Evolutionary conservation across 2,888 invertebrate species (phyloP).

Genomic region (Sipha maydis): DNA sequence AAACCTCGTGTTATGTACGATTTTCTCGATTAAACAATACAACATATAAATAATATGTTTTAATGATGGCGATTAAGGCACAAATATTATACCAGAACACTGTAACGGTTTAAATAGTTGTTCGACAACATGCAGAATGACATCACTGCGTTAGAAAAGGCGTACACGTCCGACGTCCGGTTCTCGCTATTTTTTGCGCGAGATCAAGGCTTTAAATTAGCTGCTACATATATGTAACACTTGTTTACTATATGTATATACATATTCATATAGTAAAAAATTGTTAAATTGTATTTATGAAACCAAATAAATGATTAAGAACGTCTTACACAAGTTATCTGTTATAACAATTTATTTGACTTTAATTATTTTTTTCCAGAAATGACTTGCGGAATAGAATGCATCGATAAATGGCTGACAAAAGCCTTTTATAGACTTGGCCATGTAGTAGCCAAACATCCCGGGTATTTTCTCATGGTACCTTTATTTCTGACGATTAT

Average conservation of each 20-base stretch:
- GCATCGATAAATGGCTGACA: constrained; percentile 83
- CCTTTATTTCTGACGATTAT: constrained; percentile 84
- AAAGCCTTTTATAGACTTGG: constrained; percentile 85
- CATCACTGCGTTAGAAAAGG: neutral
- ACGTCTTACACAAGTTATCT: neutral
- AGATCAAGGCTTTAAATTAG: neutral
- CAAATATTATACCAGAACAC: neutral
- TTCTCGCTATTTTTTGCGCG: neutral
- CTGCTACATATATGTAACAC: neutral
- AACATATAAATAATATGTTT: neutral
- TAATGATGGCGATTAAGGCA: constrained; percentile 14
- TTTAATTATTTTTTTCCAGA: neutral
- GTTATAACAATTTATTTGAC: constrained; percentile 16
- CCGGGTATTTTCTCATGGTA: constrained; percentile 88
- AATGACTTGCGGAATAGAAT: constrained; percentile 65
- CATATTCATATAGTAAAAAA: no score
- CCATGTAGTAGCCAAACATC: constrained; percentile 80
- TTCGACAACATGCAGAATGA: neutral
- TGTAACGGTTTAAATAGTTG: neutral
- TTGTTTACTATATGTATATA: no score
- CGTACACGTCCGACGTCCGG: neutral
- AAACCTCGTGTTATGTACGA: neutral
- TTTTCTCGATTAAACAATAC: neutral
- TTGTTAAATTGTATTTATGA: neutral
- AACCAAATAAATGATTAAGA: constrained; percentile 3